Evolutionary conservation across 2,797 vertebrate species (phyloP).

Genomic region (Naso thynnoides): DNA sequence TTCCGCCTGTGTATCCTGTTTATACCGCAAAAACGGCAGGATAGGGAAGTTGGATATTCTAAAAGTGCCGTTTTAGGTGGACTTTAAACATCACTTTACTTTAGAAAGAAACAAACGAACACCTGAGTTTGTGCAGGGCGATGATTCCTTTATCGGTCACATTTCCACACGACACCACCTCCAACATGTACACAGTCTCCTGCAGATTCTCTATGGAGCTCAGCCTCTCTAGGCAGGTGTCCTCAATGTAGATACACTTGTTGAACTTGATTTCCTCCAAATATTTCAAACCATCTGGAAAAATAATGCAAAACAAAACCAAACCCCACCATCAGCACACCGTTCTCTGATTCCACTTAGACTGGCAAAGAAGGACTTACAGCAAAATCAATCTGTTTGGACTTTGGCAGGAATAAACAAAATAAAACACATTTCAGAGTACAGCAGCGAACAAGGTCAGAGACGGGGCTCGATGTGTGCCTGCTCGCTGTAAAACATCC

Average conservation of each 20-base stretch:
- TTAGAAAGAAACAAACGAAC: constrained; percentile 1
- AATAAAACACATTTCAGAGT: neutral
- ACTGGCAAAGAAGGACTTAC: neutral
- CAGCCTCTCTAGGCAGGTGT: constrained; percentile 90
- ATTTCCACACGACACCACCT: constrained; percentile 94
- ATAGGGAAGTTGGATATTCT: too few relatives aligned
- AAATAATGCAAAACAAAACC: neutral
- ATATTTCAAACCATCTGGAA: constrained; percentile 89
- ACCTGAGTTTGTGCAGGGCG: constrained; percentile 90
- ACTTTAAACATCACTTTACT: neutral
- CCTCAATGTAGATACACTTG: constrained; percentile 94
- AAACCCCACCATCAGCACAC: neutral
- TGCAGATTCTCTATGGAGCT: constrained; percentile 88
- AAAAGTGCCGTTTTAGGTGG: too few relatives aligned
- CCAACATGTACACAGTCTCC: constrained; percentile 86
- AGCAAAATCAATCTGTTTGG: constrained; percentile 7
- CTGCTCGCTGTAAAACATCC: constrained; percentile 68
- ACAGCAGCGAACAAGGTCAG: constrained; percentile 31
- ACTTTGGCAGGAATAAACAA: constrained; percentile 1
- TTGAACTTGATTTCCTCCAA: constrained; percentile 90
- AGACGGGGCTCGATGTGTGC: neutral
- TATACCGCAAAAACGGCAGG: too few relatives aligned
- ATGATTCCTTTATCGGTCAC: constrained; percentile 92
- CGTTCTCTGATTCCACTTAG: neutral
- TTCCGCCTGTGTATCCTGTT: too few relatives aligned